Percentiles rank a stretch among this genome's conserved stretches.
phyloP scores from a whole-genome alignment of 2,797 vertebrate species.

The Pantherophis vulpinus region DNA sequence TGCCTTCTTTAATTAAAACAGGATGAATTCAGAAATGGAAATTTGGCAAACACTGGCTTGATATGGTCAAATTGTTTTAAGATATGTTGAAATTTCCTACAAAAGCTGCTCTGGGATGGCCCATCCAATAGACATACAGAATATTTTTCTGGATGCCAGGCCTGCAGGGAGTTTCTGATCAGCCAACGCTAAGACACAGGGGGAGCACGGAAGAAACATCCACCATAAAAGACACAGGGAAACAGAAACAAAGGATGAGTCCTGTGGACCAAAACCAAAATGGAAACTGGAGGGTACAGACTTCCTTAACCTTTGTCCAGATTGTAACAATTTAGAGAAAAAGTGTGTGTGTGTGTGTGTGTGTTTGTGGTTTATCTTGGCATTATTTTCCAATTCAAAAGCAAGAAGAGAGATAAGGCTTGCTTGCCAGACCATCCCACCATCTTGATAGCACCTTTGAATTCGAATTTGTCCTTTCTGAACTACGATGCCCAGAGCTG shows the following conservation, averaged over 20 bases:
- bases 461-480: not conserved
- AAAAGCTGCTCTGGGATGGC: not conserved
- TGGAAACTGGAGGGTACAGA: not conserved
- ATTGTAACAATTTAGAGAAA: not conserved
- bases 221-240: not conserved
- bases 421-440: not conserved
- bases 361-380: not conserved
- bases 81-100: slow-evolving; percentile 36
- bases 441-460: not conserved
- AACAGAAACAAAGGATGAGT: not conserved
- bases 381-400: not conserved
- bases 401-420: not conserved
- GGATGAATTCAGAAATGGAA: slow-evolving; percentile 44
- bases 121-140: slow-evolving; percentile 29
- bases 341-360: not conserved
- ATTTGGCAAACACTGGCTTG: slow-evolving; percentile 44
- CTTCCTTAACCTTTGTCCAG: not conserved
- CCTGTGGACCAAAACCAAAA: not conserved
- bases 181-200: not conserved
- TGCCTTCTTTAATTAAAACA: slow-evolving; percentile 38
- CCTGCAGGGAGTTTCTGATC: not conserved
- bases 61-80: slow-evolving; percentile 31
- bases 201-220: not conserved
- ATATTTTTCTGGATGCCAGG: not conserved
- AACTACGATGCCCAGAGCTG: not conserved